phyloP scores from a whole-genome alignment of 2,888 invertebrate species.

The Rhamphomyia laevipes region DNA sequence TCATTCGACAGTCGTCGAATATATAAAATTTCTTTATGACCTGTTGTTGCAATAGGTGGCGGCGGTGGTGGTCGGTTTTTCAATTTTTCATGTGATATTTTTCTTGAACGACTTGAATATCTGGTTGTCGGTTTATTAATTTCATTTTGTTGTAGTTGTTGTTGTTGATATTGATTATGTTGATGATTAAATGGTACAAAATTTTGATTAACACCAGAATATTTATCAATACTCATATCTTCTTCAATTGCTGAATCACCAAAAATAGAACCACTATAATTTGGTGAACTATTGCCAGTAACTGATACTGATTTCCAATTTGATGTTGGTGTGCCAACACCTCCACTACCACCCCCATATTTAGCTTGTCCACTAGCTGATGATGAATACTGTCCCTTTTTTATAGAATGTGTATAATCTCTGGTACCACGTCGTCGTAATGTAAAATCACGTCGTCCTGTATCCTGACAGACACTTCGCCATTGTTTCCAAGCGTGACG shows the following conservation, averaged over 20 bases:
- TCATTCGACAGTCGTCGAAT: slow-evolving; percentile 32
- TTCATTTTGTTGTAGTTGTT: background rate
- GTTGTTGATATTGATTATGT: background rate
- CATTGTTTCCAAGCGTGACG: slow-evolving; percentile 39
- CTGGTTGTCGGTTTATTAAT: slow-evolving; percentile 24
- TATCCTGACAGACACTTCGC: slow-evolving; percentile 38
- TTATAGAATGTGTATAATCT: slow-evolving; percentile 38
- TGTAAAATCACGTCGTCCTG: slow-evolving; percentile 36
- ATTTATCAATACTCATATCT: slow-evolving; percentile 37
- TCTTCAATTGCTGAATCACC: slow-evolving; percentile 39
- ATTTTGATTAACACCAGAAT: slow-evolving; percentile 31
- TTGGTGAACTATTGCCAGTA: slow-evolving; percentile 36
- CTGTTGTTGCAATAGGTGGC: slow-evolving; percentile 5
- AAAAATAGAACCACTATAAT: slow-evolving; percentile 38
- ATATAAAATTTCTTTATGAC: slow-evolving; percentile 34
- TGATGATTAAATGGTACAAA: slow-evolving; percentile 24
- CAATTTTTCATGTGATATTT: slow-evolving; percentile 7
- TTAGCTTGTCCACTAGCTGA: slow-evolving; percentile 13
- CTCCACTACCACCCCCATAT: slow-evolving; percentile 10
- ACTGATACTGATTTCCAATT: slow-evolving; percentile 34
- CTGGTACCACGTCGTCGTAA: slow-evolving; percentile 35
- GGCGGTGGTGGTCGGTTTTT: background rate
- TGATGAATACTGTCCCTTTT: slow-evolving; percentile 35
- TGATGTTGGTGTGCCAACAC: slow-evolving; percentile 15
- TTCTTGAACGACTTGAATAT: slow-evolving; percentile 26